Evolutionary conservation across 1,140 invertebrate species (phyloP).

Genomic region (Ericerus pela): DNA sequence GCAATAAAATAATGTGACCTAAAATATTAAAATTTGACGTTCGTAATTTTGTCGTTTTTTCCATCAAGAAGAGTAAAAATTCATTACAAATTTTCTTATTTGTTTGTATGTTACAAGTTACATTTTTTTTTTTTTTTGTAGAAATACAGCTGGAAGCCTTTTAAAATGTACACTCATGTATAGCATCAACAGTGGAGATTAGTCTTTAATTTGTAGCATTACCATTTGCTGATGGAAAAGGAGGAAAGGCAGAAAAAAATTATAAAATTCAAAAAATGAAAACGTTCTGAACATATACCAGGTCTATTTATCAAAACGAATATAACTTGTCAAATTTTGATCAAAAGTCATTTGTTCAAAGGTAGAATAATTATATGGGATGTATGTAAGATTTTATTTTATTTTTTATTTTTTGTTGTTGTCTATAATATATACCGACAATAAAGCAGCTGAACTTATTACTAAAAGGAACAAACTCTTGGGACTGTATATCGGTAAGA

Average conservation of each 20-base stretch:
- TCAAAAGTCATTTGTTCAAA: slow-evolving; percentile 10
- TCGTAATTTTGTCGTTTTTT: slow-evolving; percentile 4
- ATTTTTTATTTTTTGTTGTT: too few relatives aligned
- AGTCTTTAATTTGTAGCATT: too few relatives aligned
- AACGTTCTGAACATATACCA: slow-evolving; percentile 2
- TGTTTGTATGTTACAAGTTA: too few relatives aligned
- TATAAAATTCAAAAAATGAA: slow-evolving; percentile 2
- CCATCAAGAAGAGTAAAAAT: too few relatives aligned
- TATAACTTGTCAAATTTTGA: slow-evolving; percentile 7
- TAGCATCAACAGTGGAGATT: too few relatives aligned
- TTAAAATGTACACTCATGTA: too few relatives aligned
- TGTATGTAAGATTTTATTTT: background rate
- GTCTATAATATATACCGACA: slow-evolving; percentile 7
- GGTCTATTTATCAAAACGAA: background rate
- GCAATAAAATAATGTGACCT: slow-evolving; percentile 2
- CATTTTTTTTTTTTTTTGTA: too few relatives aligned
- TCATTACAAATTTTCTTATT: too few relatives aligned
- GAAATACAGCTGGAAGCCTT: too few relatives aligned
- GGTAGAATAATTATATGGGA: slow-evolving; percentile 1
- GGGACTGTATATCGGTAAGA: background rate
- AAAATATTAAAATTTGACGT: slow-evolving; percentile 10
- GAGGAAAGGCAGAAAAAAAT: slow-evolving; percentile 1
- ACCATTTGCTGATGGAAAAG: too few relatives aligned
- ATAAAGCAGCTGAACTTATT: slow-evolving; percentile 5
- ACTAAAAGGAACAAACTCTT: background rate